phyloP scores from a whole-genome alignment of 2,797 vertebrate genomes.

The Crax fasciolata region DNA sequence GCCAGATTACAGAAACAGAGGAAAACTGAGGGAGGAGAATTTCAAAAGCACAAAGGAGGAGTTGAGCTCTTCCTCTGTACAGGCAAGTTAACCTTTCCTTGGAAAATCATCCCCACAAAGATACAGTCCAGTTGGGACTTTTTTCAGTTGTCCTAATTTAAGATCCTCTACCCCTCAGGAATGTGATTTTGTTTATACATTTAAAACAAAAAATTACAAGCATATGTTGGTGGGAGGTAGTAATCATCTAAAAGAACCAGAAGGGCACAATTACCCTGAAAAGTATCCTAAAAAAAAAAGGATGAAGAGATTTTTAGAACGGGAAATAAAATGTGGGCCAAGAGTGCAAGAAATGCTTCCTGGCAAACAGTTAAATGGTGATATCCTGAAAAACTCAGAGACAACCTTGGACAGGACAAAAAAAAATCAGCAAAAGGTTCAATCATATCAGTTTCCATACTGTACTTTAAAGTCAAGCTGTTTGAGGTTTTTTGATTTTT shows the following conservation, averaged over 20 bases:
- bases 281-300: background rate
- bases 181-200: background rate
- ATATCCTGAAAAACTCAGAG: background rate
- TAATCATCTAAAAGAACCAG: background rate
- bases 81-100: background rate
- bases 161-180: background rate
- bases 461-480: background rate
- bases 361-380: background rate
- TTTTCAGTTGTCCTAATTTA: background rate
- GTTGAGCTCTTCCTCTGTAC: background rate
- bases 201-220: background rate
- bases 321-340: background rate
- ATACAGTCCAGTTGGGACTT: background rate
- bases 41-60: background rate
- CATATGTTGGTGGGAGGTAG: background rate
- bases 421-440: background rate
- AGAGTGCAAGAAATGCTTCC: background rate
- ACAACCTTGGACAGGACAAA: background rate
- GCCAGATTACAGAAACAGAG: background rate
- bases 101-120: background rate
- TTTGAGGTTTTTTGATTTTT: background rate
- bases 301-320: background rate
- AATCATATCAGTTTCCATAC: background rate
- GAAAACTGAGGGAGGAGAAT: background rate
- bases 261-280: background rate